phyloP scores from a whole-genome alignment of 2,888 invertebrate genomes.

The Limulus polyphemus region DNA sequence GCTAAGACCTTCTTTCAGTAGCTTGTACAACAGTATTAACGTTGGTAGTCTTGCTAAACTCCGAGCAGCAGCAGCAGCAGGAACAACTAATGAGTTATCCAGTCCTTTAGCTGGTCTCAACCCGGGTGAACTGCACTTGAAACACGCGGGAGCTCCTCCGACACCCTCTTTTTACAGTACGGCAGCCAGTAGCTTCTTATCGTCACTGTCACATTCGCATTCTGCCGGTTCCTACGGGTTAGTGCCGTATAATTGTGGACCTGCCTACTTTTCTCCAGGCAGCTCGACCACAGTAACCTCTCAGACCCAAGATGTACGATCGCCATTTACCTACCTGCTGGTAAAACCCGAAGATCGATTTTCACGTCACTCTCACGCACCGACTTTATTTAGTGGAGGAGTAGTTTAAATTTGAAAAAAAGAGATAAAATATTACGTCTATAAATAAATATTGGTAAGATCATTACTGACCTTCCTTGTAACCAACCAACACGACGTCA shows the following conservation, averaged over 20 bases:
- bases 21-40: background rate
- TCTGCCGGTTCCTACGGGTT: background rate
- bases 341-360: conserved; percentile 37
- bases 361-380: conserved; percentile 17
- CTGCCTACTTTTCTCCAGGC: conserved; percentile 9
- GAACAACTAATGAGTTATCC: conserved; percentile 12
- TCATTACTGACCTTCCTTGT: too few relatives aligned
- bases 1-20: background rate
- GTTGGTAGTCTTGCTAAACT: background rate
- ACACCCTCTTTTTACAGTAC: background rate
- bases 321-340: conserved; percentile 36
- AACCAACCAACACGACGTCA: too few relatives aligned
- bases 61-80: background rate
- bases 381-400: too few relatives aligned
- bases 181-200: background rate
- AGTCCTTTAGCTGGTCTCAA: background rate
- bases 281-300: too few relatives aligned
- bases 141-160: conserved; percentile 9
- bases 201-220: too few relatives aligned
- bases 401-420: too few relatives aligned
- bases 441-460: too few relatives aligned
- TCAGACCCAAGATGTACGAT: conserved; percentile 30
- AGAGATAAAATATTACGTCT: too few relatives aligned
- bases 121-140: conserved; percentile 9
- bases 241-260: conserved; percentile 3